Conservation (phyloP, 2,888 invertebrate species). For the Patella caerulea region DNA sequence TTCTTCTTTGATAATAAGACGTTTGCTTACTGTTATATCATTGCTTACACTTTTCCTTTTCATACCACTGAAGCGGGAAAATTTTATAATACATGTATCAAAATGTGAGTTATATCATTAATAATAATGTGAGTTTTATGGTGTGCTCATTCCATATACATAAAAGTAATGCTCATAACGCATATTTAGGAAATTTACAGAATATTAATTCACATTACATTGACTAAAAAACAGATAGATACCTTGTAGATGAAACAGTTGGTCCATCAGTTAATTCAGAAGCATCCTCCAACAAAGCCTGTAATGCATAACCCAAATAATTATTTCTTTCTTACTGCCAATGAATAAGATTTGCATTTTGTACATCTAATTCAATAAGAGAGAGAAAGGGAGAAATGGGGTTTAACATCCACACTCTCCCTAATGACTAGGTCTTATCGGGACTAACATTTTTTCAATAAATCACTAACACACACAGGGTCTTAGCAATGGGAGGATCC, state of each 20-base stretch:
- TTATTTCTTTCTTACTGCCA: not conserved
- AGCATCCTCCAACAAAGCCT: not conserved
- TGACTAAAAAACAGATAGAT: not conserved
- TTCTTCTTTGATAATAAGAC: not conserved
- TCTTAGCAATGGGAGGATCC: too few species aligned
- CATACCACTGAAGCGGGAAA: constrained; percentile 17
- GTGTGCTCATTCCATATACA: too few species aligned
- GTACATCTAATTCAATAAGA: not conserved
- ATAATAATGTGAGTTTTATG: too few species aligned
- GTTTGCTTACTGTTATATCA: not conserved
- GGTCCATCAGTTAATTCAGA: not conserved
- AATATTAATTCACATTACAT: too few species aligned
- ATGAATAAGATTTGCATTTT: not conserved
- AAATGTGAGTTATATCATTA: too few species aligned
- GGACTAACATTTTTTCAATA: too few species aligned
- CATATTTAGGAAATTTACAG: too few species aligned
- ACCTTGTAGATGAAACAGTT: constrained; percentile 2
- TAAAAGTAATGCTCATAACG: too few species aligned
- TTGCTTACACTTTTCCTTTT: constrained; percentile 21
- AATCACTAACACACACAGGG: too few species aligned
- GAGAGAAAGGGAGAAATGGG: not conserved
- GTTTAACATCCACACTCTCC: constrained; percentile 45
- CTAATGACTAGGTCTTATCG: too few species aligned
- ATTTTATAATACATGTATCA: not conserved
- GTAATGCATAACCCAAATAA: not conserved